These are phyloP conservation scores for Periophthalmus magnuspinnatus DNA, from an alignment of 2,797 vertebrate species.

Conservation along the genomic window DNA sequence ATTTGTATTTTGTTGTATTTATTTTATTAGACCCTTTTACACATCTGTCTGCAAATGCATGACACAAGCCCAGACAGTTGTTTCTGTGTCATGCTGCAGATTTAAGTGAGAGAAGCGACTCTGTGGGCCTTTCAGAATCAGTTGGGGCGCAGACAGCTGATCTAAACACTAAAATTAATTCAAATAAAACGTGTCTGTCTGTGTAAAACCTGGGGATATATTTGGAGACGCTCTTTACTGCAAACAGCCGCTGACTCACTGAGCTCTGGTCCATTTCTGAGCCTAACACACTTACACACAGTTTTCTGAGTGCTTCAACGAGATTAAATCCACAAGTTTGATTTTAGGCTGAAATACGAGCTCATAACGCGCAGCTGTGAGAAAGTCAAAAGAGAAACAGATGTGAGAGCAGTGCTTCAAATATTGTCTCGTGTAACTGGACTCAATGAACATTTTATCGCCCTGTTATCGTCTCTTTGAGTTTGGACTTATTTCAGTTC, in stretches of 20 bases:
- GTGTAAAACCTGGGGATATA: not conserved
- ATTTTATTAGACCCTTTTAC: too few species aligned
- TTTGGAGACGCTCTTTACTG: not conserved
- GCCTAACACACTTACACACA: not conserved
- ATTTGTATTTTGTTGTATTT: too few species aligned
- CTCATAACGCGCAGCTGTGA: not conserved
- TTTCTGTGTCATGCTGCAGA: not conserved
- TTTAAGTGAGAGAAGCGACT: not conserved
- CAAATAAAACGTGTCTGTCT: not conserved
- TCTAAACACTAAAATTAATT: not conserved
- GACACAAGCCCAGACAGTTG: not conserved
- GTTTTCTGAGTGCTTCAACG: not conserved
- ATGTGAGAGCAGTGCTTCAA: not conserved
- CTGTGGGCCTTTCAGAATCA: not conserved
- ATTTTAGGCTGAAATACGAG: not conserved
- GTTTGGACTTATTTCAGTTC: not conserved
- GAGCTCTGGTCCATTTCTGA: not conserved
- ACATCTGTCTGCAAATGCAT: too few species aligned
- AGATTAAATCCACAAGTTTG: not conserved
- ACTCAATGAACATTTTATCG: not conserved
- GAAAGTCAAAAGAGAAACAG: not conserved
- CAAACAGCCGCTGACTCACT: not conserved
- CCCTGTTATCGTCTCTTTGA: not conserved
- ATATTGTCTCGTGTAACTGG: not conserved
- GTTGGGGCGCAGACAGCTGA: not conserved